Base-by-base conservation (phyloP, 2,888 invertebrate genomes). In the Lampropteryx suffumata region DNA sequence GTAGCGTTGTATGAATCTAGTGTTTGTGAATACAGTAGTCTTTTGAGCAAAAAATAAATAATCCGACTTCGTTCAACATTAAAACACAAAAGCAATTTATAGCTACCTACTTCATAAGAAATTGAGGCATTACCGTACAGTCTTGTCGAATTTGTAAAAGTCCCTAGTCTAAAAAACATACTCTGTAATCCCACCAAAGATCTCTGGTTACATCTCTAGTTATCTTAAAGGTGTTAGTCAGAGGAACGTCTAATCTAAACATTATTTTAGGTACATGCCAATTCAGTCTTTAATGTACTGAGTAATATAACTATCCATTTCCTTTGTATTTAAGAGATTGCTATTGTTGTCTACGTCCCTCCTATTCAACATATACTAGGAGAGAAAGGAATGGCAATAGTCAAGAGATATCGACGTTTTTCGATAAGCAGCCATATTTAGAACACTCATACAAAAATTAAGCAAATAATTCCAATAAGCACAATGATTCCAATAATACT, bases 41-140 rank as follows among this genome's bases (percentile, higher is more conserved):
- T 32, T 32, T 41, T 32, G 41, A 41, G 41, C 32, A 41, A 41
- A 30, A 41, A 21, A 40, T 40, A 40, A 41, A 39, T 29, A 39
- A 32, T 3, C 29, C 40, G 24, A 12, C 24, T 11, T 3, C 12
- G 32, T 24, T 41, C 24, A 27, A 28, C n/a, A 28, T n/a, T n/a
- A n/a, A n/a, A n/a, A n/a, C n/a, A n/a, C n/a, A n/a, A n/a, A n/a
- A n/a, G n/a, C n/a, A n/a, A n/a, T n/a, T n/a, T n/a, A n/a, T n/a
- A n/a, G n/a, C n/a, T n/a, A n/a, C n/a, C n/a, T n/a, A n/a, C n/a
- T n/a, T n/a, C n/a, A n/a, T n/a, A n/a, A n/a, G n/a, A n/a, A n/a
- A n/a, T n/a, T n/a, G n/a, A n/a, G 5, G 11, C 2, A 12, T 30
- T 11, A 11, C 9, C 13, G 7, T 9, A 32, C 8, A 26, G 26